Conservation (phyloP, 1,140 invertebrate species). For the Thrips palmi region DNA sequence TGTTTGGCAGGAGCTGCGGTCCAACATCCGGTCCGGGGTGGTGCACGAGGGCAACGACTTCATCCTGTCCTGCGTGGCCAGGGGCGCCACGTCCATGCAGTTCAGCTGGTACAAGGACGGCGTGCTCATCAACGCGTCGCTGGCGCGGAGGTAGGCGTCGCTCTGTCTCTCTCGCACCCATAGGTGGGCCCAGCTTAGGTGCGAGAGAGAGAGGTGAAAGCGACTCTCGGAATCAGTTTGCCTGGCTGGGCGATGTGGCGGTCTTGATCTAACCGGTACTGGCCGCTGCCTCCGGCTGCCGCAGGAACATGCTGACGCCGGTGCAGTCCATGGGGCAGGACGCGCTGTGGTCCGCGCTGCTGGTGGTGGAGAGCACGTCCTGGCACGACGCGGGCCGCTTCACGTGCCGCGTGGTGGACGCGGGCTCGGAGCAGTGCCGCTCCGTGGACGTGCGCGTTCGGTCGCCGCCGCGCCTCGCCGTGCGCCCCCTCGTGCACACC, state of each 20-base stretch:
- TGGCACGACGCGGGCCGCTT: conserved; percentile 48
- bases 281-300: too few species aligned
- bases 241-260: too few species aligned
- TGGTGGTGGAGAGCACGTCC: conserved; percentile 41
- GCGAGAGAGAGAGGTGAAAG: too few species aligned
- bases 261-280: too few species aligned
- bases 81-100: conserved; percentile 48
- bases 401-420: conserved; percentile 51
- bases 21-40: conserved; percentile 18
- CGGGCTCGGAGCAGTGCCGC: conserved; percentile 51
- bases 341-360: conserved; percentile 43
- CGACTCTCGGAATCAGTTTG: too few species aligned
- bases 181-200: too few species aligned
- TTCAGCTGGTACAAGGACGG: conserved; percentile 70
- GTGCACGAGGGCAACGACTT: conserved; percentile 56
- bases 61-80: conserved; percentile 51
- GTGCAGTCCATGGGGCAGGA: conserved; percentile 35
- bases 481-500: conserved; percentile 43
- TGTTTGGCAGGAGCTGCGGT: conserved; percentile 21
- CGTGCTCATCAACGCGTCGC: conserved; percentile 47
- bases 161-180: too few species aligned
- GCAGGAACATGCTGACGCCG: conserved; percentile 26
- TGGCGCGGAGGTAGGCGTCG: conserved; percentile 41
- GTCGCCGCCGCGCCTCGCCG: too few species aligned
- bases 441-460: conserved; percentile 45